phyloP scores from a whole-genome alignment of 2,113 vertebrate species.

The Pyrgilauda ruficollis region DNA sequence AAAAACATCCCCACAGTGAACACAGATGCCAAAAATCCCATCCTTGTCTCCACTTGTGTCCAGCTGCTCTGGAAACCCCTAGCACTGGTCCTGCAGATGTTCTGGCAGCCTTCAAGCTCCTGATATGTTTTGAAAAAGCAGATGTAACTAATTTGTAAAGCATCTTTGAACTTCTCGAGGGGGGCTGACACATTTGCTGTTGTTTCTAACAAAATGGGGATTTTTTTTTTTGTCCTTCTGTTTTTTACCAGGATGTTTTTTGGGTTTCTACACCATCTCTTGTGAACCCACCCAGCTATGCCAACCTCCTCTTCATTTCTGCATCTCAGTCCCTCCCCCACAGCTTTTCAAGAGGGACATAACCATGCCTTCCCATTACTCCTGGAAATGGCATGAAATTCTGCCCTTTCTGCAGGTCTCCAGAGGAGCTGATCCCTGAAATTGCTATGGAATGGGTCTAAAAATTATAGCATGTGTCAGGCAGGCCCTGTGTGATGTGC shows the following conservation, averaged over 20 bases:
- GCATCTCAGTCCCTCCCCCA: rapidly evolving
- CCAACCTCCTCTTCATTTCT: neutral
- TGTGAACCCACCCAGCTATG: neutral
- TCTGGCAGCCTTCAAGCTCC: neutral
- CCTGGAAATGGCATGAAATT: neutral
- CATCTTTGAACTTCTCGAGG: neutral
- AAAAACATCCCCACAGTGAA: neutral
- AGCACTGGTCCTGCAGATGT: neutral
- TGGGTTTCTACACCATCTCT: neutral
- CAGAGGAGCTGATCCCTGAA: neutral
- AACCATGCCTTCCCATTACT: neutral
- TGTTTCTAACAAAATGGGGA: neutral
- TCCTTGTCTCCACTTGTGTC: neutral
- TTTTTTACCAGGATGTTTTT: neutral
- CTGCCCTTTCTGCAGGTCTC: neutral
- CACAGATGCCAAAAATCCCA: neutral
- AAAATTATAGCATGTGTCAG: neutral
- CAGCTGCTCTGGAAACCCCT: neutral
- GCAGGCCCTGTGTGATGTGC: neutral
- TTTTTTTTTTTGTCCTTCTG: neutral
- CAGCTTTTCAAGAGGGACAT: neutral
- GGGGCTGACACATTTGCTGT: neutral
- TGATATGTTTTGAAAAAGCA: neutral
- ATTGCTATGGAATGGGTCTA: neutral
- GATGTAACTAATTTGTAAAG: neutral